A percentile compares a stretch with the other conserved stretches of the same genome.
phyloP scores from a whole-genome alignment of 2,797 vertebrate species.

The Malurus splendens region DNA sequence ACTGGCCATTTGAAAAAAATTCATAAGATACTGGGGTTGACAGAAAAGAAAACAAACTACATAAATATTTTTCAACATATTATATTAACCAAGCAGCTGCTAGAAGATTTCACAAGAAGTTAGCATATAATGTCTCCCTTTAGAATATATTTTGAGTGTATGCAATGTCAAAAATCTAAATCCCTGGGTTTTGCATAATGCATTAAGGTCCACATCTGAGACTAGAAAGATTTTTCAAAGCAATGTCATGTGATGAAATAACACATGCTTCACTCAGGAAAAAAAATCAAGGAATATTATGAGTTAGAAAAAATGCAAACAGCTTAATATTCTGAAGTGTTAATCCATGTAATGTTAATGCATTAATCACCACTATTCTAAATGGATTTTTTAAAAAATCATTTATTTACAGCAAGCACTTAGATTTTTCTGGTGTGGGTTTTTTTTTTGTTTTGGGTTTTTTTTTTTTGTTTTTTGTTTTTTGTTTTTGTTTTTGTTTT shows the following conservation, averaged over 20 bases:
- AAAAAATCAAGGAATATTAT: conserved; percentile 54
- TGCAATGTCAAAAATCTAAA: conserved; percentile 80
- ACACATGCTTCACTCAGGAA: conserved; percentile 55
- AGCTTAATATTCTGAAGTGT: conserved; percentile 57
- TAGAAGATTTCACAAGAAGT: conserved; percentile 78
- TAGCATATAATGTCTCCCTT: conserved; percentile 82
- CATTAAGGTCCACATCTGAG: conserved; percentile 80
- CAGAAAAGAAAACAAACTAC: conserved; percentile 84
- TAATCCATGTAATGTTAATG: conserved; percentile 38
- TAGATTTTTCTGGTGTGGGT: background rate
- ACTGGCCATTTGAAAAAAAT: conserved; percentile 81
- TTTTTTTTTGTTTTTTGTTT: background rate
- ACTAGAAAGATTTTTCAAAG: conserved; percentile 79
- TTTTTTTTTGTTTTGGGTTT: background rate
- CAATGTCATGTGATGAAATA: conserved; percentile 77
- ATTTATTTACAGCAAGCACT: conserved; percentile 42
- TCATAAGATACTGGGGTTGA: conserved; percentile 78
- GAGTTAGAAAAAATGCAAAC: conserved; percentile 38
- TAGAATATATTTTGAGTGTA: conserved; percentile 79
- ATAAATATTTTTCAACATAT: conserved; percentile 86
- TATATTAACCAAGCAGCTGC: conserved; percentile 84
- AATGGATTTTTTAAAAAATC: background rate
- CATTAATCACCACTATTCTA: conserved; percentile 16
- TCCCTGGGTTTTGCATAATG: conserved; percentile 83
- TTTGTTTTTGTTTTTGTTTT: background rate